These are phyloP conservation scores for Rissa tridactyla DNA, from an alignment of 2,113 vertebrate species.

Conservation along the genomic window DNA sequence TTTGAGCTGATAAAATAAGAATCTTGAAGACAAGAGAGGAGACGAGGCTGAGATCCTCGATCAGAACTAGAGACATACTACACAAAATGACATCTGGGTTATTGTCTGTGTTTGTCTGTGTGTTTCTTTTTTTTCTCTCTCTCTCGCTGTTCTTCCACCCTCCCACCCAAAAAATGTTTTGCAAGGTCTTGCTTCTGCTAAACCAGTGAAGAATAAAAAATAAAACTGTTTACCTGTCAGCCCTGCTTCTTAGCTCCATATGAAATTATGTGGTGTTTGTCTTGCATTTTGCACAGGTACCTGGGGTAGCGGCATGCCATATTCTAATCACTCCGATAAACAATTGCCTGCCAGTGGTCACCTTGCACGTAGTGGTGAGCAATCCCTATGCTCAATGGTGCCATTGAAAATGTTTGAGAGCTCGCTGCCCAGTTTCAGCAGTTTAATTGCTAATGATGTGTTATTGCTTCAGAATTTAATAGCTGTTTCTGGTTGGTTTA, in stretches of 20 bases:
- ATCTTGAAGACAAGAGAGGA: neutral
- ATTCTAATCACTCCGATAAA: neutral
- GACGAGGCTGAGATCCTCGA: neutral
- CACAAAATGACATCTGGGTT: neutral
- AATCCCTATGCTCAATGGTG: neutral
- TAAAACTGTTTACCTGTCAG: neutral
- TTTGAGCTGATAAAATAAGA: neutral
- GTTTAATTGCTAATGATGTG: slow-evolving; percentile 32
- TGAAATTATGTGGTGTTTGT: neutral
- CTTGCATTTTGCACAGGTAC: neutral
- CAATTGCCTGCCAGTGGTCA: neutral
- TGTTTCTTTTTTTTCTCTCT: neutral
- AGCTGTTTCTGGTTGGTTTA: slow-evolving; percentile 33
- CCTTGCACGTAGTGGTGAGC: neutral
- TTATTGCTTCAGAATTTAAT: slow-evolving; percentile 46
- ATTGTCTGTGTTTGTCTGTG: neutral
- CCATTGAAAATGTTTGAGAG: neutral
- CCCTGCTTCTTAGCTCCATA: neutral
- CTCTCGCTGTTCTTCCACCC: neutral
- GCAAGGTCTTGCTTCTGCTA: neutral
- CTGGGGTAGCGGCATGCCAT: neutral
- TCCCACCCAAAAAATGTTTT: neutral
- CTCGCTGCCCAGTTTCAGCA: neutral
- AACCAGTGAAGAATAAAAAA: neutral
- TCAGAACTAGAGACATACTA: neutral